Conservation (phyloP, 2,113 vertebrate species). For the Laticauda colubrina region DNA sequence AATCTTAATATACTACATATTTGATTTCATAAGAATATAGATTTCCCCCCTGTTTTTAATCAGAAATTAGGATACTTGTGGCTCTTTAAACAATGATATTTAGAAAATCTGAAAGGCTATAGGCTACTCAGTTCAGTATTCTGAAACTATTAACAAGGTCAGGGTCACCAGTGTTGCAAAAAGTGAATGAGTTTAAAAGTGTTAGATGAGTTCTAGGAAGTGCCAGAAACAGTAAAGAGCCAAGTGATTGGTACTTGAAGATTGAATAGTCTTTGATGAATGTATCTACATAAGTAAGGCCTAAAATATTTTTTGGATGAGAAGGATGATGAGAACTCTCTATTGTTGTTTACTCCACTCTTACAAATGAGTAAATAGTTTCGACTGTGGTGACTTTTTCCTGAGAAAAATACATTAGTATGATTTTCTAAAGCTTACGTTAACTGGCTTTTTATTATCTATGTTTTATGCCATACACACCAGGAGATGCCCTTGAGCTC, state of each 20-base stretch:
- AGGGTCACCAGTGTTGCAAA: neutral
- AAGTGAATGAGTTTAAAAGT: neutral
- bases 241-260: neutral
- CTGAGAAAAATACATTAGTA: constrained; percentile 15
- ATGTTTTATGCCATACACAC: neutral
- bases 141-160: neutral
- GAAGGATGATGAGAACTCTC: neutral
- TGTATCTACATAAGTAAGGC: constrained; percentile 25
- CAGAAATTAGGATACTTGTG: neutral
- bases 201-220: neutral
- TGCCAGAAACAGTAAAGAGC: neutral
- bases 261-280: constrained; percentile 15
- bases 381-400: constrained; percentile 14
- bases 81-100: neutral
- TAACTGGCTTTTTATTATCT: neutral
- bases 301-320: neutral
- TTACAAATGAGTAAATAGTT: neutral
- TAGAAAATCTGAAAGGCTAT: neutral
- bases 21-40: neutral
- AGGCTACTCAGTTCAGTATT: neutral
- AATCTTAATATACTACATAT: neutral
- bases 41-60: neutral
- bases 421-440: constrained; percentile 1
- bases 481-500: neutral
- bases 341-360: neutral